Evolutionary conservation across 2,888 invertebrate species (phyloP), one percentile per base, ranked within the genome.

Genomic region (Merodon equestris): DNA sequence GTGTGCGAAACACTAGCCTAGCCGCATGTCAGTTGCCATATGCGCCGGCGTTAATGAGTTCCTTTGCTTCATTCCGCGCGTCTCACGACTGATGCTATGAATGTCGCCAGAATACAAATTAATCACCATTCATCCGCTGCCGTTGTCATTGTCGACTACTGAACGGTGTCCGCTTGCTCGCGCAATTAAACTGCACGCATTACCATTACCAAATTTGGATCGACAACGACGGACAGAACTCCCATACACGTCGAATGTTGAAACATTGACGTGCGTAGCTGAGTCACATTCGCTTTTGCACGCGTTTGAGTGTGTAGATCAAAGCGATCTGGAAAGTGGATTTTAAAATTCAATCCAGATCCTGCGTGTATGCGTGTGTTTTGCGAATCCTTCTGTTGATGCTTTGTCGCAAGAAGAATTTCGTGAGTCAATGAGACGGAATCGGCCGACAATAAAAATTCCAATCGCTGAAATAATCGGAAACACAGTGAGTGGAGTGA

Each of bases 11-110:
- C 40, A 40, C 56, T 63, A 50, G 40, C 58, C 47, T 42, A 48
- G 17, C 66, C 53, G 40, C 56, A 51, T 72, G 56, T 50, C 76
- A 76, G 61, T 53, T 70, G 70, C 81, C 70, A 64, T 71, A 75
- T 81, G 73, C 82, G 77, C 81, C 83, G 82, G 82, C 82, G 82
- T 83, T 83, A 82, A 83, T 82, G 79, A 83, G 75, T 76, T 81
- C 82, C 73, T 79, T 68, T 56, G 40, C 36, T 36, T 12, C 60
- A 60, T 14, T 53, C 15, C 34, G 12, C 63, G 18, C 42, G 34
- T 53, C 44, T 19, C 44, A 53, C 56, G 63, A 58, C 70, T 61
- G 70, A 71, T 61, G 75, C 54, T 70, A 60, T 54, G 64, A 75
- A 44, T 81, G 75, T 75, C 53, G 66, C 70, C 60, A 51, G 81